Base-by-base conservation (phyloP, 2,113 vertebrate genomes). In the Agapornis roseicollis region DNA sequence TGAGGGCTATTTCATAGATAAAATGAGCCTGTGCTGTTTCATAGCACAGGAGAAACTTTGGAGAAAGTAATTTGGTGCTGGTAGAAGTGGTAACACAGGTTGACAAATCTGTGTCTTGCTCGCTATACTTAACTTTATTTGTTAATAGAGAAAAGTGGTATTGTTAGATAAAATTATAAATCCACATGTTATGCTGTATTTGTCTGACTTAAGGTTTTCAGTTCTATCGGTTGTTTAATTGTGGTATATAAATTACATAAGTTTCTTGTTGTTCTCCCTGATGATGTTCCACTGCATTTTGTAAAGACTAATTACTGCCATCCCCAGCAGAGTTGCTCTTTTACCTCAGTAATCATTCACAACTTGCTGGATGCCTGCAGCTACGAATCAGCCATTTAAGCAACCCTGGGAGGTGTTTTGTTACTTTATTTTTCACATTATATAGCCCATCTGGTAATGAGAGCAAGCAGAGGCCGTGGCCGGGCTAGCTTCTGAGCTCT, bases 321-420 rank as follows among this genome's bases (percentile, higher is more conserved):
- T 80, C 63, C 84, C 81, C 31, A 39, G 58, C 33, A 69, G 89
- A 85, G 89, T 10, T 89, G 85, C 77, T 93, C 74, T 85, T 85
- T 85, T 88, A 70, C 66, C 83, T 96, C 87, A 85, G 3, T 80
- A 82, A 83, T 95, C 79, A 90, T 95, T 96, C 93, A 88, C 88
- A 83, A 77, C 71, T 89, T 90, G 87, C 74, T 91, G 69, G 88
- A 50, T 88, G 96, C 91, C 94, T 85, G 89, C 91, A 91, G 95
- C 93, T 88, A 96, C 85, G 66, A 77, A 88, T 94, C 85, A 73
- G 77, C 88, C 60, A 86, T 90, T 92, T 94, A 84, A 93, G 50
- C 84, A 91, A 80, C 25, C 19, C 89, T 77, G 71, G n/a, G 64
- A 96, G 89, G 33, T 81, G 56, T 87, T 95, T 72, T 79, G 70